Evolutionary conservation across 1,140 invertebrate genomes (phyloP), one percentile per base, ranked within the genome.

Genomic region (Ruditapes philippinarum): DNA sequence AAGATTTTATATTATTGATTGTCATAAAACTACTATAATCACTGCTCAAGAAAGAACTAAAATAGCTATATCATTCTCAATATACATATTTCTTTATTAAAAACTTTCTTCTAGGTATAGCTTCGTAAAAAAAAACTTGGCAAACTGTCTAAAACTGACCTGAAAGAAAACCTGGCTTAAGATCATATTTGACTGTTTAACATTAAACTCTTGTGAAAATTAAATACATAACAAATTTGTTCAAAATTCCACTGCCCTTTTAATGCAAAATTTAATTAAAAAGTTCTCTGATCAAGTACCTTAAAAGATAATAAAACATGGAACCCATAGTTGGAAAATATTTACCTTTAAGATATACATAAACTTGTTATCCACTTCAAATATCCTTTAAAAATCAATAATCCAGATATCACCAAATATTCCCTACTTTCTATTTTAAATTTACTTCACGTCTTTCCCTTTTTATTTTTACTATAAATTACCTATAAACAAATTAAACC

Each of bases 311-410:
- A 70, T 5, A 70, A n/a, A 70, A 70, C 65, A 70, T 38, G 33
- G 38, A 38, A n/a, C n/a, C 33, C 17, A 38, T 17, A 28, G 65
- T 70, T 70, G 22, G 65, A 70, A 70, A 70, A 70, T 70, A 70
- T 70, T 70, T 70, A 70, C 65, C 65, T 70, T 70, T 38, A 70
- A 70, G 65, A 36, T 28, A 70, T 36, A 38, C 28, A 70, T 28
- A 70, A 38, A 38, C 25, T 38, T 1, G n/a, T 38, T 38, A 70
- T 70, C 65, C 65, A 40, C 28, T 70, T n/a, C 65, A 70, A 65
- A 65, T 19, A 1, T 33, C 12, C 36, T 70, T 38, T 40, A 12
- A 70, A 70, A 70, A 70, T 70, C 65, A 70, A 70, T 70, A 70
- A 2, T 3, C 3, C 28, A 31, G 14, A n/a, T 40, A n/a, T n/a